These are phyloP conservation scores for Melanerpes aurifrons DNA, from an alignment of 2,113 vertebrate genomes.

Conservation along the genomic window DNA sequence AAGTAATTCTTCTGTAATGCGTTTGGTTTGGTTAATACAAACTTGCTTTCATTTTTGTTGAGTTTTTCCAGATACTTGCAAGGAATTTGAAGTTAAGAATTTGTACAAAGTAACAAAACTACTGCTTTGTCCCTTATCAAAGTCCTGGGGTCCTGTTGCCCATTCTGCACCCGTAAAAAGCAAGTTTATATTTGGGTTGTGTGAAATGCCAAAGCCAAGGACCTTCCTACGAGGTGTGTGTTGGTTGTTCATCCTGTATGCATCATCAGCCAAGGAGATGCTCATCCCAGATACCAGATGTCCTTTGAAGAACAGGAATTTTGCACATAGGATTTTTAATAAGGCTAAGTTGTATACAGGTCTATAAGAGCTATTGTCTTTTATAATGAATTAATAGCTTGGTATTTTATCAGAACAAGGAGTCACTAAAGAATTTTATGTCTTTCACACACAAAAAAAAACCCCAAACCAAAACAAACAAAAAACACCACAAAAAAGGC, in stretches of 20 bases:
- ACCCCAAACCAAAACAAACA: not conserved
- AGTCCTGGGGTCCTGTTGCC: not conserved
- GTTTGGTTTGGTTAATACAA: not conserved
- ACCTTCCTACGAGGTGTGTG: not conserved
- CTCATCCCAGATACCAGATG: not conserved
- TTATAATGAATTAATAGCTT: not conserved
- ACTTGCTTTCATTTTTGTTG: not conserved
- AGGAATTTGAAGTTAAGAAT: not conserved
- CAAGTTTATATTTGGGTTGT: not conserved
- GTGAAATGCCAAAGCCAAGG: not conserved
- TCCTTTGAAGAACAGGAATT: not conserved
- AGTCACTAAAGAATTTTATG: not conserved
- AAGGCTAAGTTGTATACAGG: not conserved
- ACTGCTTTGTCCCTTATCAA: rapidly evolving
- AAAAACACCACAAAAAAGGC: too few species aligned
- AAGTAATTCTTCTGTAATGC: not conserved
- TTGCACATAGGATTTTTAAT: not conserved
- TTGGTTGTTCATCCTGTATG: too few species aligned
- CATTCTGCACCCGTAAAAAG: not conserved
- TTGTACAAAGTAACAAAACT: not conserved
- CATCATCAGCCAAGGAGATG: rapidly evolving
- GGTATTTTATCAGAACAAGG: not conserved
- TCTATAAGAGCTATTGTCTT: not conserved
- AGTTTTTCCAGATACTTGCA: not conserved
- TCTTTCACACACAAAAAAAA: not conserved